Base-by-base conservation (phyloP, 2,888 invertebrate species). In the Ectemnius lituratus region DNA sequence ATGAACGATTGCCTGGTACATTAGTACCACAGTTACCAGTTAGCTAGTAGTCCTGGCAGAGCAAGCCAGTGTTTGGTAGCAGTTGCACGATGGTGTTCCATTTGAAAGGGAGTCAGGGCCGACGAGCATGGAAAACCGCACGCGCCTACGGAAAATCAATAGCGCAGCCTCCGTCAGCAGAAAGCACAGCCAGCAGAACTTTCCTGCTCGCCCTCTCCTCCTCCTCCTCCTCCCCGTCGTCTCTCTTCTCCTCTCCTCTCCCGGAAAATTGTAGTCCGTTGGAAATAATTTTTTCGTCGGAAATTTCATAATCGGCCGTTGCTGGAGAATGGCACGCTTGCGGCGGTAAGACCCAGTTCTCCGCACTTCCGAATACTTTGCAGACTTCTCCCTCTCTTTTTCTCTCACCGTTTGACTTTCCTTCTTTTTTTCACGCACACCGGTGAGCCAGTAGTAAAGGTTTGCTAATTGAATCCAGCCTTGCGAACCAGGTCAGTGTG, bases 111-210 rank as follows among this genome's bases (percentile, higher is more conserved):
- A 79, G 79, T 78, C 64, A 62, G 75, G 60, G 8, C 63, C 68
- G 68, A 68, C 61, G 76, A 75, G 74, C 57, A 75, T 76, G 78
- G 80, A 84, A 80, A 84, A 80, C 80, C 82, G 78, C 84, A 83
- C 83, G 80, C 83, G 82, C 84, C 84, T 84, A 78, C 84, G 60
- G 78, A 82, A 83, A 83, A 84, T 83, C 83, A 83, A 83, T 83
- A 83, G 70, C 69, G 76, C 82, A 84, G 73, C 84, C 67, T 84
- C 82, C 80, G 73, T 64, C 69, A 59, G 68, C 69, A 59, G 27
- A 59, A 64, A 70, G 58, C 70, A 71, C 62, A 37, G 37, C 37
- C 37, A 37, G 8, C 37, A 71, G 73, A 65, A 74, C 61, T 76
- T 78, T 78, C 73, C 69, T 37, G 46, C 72, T 71, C 72, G 70